A percentile compares a stretch with the other conserved stretches of the same genome.
Evolutionary conservation across 1,140 invertebrate species (phyloP).

Genomic region (Aphidius gifuensis): DNA sequence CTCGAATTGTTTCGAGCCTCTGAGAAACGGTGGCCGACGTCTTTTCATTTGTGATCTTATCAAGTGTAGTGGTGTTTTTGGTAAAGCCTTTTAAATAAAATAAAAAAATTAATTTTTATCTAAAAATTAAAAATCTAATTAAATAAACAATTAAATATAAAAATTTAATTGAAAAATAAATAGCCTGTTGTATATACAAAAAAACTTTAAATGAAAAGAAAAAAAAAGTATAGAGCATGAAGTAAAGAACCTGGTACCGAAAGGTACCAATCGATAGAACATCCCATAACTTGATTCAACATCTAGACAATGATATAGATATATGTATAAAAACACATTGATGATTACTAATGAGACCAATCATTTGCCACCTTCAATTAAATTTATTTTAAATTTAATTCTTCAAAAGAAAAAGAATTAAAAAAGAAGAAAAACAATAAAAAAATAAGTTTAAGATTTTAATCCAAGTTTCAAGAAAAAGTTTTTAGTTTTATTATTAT

Average conservation of each 20-base stretch:
- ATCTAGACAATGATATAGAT: neutral
- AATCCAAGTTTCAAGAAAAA: too few species aligned
- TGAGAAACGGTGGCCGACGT: slow-evolving; percentile 48
- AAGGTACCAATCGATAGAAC: slow-evolving; percentile 48
- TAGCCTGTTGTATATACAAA: neutral
- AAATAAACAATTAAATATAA: neutral
- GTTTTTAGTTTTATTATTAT: too few species aligned
- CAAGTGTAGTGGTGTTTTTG: slow-evolving; percentile 38
- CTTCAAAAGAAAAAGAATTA: too few species aligned
- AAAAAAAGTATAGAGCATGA: slow-evolving; percentile 31
- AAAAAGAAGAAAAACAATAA: too few species aligned
- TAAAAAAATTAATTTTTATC: neutral
- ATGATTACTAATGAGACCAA: too few species aligned
- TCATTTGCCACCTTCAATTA: too few species aligned
- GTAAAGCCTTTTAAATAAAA: slow-evolving; percentile 29
- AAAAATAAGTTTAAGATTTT: too few species aligned
- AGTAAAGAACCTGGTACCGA: slow-evolving; percentile 44
- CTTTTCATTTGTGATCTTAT: slow-evolving; percentile 49
- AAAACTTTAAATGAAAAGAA: neutral
- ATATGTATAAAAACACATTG: too few species aligned
- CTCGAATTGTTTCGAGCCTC: slow-evolving; percentile 46
- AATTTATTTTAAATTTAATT: too few species aligned
- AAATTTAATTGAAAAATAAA: neutral
- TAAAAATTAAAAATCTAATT: neutral
- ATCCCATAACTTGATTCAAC: neutral